Percentiles rank a stretch among this genome's conserved stretches.
phyloP scores from a whole-genome alignment of 2,888 invertebrate genomes.

The Nemotelus pantherinus region DNA sequence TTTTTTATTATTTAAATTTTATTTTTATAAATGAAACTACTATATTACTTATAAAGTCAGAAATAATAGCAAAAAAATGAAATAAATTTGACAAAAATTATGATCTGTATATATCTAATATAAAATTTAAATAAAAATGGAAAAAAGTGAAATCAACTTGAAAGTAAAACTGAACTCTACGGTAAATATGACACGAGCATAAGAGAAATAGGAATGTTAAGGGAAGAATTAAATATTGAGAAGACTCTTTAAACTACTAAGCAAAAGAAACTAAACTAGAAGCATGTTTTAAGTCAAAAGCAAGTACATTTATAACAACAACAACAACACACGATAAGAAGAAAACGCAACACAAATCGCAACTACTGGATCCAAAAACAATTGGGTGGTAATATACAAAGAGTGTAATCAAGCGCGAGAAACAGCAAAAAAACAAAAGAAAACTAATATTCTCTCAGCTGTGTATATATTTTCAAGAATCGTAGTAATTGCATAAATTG shows the following conservation, averaged over 20 bases:
- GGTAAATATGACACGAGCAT: not conserved
- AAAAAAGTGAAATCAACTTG: constrained; percentile 28
- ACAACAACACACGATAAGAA: constrained; percentile 4
- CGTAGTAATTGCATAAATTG: constrained; percentile 48
- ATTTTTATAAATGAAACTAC: constrained; percentile 41
- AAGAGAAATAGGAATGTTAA: constrained; percentile 7
- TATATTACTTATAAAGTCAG: constrained; percentile 40
- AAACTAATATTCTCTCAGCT: constrained; percentile 47
- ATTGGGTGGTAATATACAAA: constrained; percentile 2
- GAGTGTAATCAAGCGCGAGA: not conserved
- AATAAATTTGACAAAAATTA: constrained; percentile 42
- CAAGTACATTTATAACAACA: not conserved
- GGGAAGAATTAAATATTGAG: constrained; percentile 23
- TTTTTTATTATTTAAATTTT: constrained; percentile 45
- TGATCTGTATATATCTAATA: constrained; percentile 44
- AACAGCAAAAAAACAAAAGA: constrained; percentile 28
- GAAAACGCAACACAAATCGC: constrained; percentile 1
- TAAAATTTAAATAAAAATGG: constrained; percentile 27
- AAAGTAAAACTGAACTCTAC: constrained; percentile 20
- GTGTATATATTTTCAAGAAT: constrained; percentile 50
- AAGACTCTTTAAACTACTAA: constrained; percentile 24
- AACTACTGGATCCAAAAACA: constrained; percentile 21
- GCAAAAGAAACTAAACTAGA: constrained; percentile 20
- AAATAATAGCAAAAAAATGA: constrained; percentile 33
- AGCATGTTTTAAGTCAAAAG: constrained; percentile 26